A percentile compares a stretch with the other conserved stretches of the same genome.
Evolutionary conservation across 2,113 vertebrate species (phyloP).

Genomic region (Pterophyllum scalare): DNA sequence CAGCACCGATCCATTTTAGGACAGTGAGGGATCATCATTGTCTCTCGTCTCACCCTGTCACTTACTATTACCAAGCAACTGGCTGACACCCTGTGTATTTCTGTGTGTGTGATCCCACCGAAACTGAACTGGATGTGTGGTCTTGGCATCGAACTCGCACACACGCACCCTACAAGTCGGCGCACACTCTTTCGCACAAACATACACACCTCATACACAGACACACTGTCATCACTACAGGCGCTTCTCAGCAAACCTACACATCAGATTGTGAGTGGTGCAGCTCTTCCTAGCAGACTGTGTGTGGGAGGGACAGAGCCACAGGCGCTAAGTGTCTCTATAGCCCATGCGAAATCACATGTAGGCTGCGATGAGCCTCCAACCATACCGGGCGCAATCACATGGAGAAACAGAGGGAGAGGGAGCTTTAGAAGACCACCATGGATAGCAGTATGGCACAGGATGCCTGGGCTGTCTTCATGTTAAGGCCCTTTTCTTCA

Average conservation of each 20-base stretch:
- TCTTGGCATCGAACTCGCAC: conserved; percentile 65
- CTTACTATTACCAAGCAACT: conserved; percentile 62
- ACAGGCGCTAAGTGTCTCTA: conserved; percentile 76
- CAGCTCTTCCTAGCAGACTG: conserved; percentile 65
- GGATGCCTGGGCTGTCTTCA: conserved; percentile 54
- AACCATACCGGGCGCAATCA: conserved; percentile 73
- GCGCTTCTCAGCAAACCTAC: conserved; percentile 74
- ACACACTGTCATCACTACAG: conserved; percentile 65
- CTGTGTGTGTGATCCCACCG: conserved; percentile 30
- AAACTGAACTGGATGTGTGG: conserved; percentile 69
- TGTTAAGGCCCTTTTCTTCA: conserved; percentile 66
- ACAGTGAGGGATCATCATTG: conserved; percentile 75
- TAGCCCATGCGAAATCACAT: conserved; percentile 80
- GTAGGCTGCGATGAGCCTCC: conserved; percentile 79
- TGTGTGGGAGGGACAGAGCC: conserved; percentile 77
- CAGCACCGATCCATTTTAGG: conserved; percentile 70
- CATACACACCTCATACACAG: conserved; percentile 31
- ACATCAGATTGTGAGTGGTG: conserved; percentile 68
- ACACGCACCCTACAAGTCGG: conserved; percentile 51
- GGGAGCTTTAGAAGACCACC: conserved; percentile 77
- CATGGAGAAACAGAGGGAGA: conserved; percentile 43
- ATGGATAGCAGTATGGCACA: conserved; percentile 63
- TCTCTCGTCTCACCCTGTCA: conserved; percentile 75
- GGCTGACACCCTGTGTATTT: conserved; percentile 59
- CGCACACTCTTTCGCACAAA: conserved; percentile 24